Percentiles rank a stretch among this genome's conserved stretches.
phyloP scores from a whole-genome alignment of 2,113 vertebrate genomes.

The Misgurnus anguillicaudatus region DNA sequence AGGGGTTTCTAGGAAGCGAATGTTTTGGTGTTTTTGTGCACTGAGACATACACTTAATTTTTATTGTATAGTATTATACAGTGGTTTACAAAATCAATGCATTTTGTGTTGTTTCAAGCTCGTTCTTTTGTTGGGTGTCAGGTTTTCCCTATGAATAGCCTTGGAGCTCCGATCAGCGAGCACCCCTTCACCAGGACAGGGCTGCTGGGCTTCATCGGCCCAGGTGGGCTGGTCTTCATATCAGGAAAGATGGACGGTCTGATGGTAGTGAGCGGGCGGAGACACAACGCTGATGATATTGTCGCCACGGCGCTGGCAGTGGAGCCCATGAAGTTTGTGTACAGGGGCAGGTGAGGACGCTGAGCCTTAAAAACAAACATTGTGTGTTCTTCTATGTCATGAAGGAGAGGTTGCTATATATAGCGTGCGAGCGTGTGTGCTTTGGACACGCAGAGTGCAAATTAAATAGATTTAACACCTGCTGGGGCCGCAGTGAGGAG shows the following conservation, averaged over 20 bases:
- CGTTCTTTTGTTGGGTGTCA: slow-evolving; percentile 54
- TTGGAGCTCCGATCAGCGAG: slow-evolving; percentile 92
- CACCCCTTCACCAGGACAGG: slow-evolving; percentile 95
- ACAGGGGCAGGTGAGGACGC: slow-evolving; percentile 88
- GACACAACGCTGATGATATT: slow-evolving; percentile 97
- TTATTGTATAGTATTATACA: no score
- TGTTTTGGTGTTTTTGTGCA: no score
- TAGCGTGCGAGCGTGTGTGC: slow-evolving; percentile 20
- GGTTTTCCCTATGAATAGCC: slow-evolving; percentile 92
- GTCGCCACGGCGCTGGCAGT: slow-evolving; percentile 96
- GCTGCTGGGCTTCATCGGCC: slow-evolving; percentile 93
- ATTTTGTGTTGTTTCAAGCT: background rate
- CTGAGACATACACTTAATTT: no score
- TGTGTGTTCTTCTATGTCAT: slow-evolving; percentile 2
- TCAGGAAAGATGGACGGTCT: slow-evolving; percentile 99
- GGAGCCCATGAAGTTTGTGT: slow-evolving; percentile 99
- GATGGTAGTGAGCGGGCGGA: slow-evolving; percentile 95
- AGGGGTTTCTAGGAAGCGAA: no score
- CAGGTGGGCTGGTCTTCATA: slow-evolving; percentile 94
- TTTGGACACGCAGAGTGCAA: slow-evolving; percentile 37
- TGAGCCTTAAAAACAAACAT: slow-evolving; percentile 15
- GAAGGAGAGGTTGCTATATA: background rate
- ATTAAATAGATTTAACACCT: slow-evolving; percentile 33
- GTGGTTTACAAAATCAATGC: no score
- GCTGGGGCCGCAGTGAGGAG: background rate